Percentiles rank a stretch among this genome's conserved stretches.
phyloP scores from a whole-genome alignment of 2,797 vertebrate genomes.

The Syngnathus rostellatus region DNA sequence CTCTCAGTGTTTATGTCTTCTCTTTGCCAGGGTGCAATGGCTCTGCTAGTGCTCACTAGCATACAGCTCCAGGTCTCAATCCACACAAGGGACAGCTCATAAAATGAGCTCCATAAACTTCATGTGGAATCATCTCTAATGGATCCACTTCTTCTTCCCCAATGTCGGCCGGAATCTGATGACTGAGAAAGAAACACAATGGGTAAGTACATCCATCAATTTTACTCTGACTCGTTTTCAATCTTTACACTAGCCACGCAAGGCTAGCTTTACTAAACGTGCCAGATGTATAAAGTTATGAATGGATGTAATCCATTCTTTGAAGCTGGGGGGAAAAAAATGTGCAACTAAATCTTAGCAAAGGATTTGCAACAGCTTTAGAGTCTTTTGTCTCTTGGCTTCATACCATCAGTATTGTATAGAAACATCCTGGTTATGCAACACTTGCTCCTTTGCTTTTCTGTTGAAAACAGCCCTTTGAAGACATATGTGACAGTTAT shows the following conservation, averaged over 20 bases:
- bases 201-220: conserved; percentile 1
- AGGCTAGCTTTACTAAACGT: conserved; percentile 2
- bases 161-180: conserved; percentile 73
- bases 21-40: conserved; percentile 2
- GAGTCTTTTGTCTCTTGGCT: background rate
- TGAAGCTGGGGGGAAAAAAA: background rate
- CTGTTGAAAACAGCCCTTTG: background rate
- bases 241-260: background rate
- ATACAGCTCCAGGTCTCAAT: conserved; percentile 72
- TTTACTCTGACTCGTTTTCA: background rate
- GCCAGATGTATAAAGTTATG: background rate
- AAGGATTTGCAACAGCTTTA: background rate
- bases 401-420: background rate
- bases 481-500: background rate
- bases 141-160: conserved; percentile 61
- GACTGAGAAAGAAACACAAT: conserved; percentile 19
- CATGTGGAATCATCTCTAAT: conserved; percentile 97
- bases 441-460: background rate
- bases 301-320: background rate
- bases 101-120: conserved; percentile 81
- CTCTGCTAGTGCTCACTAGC: conserved; percentile 66
- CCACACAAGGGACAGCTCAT: conserved; percentile 77
- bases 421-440: background rate
- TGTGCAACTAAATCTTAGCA: background rate
- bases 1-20: background rate